Evolutionary conservation across 2,113 vertebrate species (phyloP), one percentile per base, ranked within the genome.

Genomic region (Amphiprion ocellaris): DNA sequence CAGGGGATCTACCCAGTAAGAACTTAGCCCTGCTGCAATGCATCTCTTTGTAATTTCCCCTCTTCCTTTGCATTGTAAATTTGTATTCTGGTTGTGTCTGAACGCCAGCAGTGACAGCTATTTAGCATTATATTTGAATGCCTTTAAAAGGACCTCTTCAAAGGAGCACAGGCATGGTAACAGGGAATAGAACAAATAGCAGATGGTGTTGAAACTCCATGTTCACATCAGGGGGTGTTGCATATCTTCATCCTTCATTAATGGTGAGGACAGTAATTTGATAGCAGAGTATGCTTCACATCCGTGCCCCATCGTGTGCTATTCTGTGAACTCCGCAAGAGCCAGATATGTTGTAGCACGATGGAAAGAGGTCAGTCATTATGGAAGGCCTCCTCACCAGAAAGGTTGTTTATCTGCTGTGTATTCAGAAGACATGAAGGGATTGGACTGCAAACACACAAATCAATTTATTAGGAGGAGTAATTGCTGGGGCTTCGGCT

Each of bases 81-180:
- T 92, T 83, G 61, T 84, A 93, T 92, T 91, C 88, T 11, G 79
- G 26, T 64, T 59, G 86, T 44, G 70, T 90, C 44, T 64, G 73
- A 47, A 50, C 78, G 88, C 60, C 39, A 23, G 59, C 75, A 85
- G 83, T 85, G 91, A 92, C 92, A 93, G 88, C 92, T 92, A 92
- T 86, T 94, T 93, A 92, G 91, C 91, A 92, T 93, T 89, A 81
- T 86, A 87, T 91, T 90, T 89, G 86, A 93, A 92, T 90, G 82
- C 86, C 88, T 93, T 92, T 92, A 78, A 93, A 90, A 90, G 76
- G 83, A 81, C 83, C 88, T 89, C 83, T 88, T 93, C 88, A 94
- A 92, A 89, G 83, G 69, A 84, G 80, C 69, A 68, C 74, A 81
- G 83, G 78, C 85, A 41, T 82, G 82, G 79, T 83, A 88, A 89